Evolutionary conservation across 1,140 invertebrate genomes (phyloP).

Genomic region (Heliothis virescens): DNA sequence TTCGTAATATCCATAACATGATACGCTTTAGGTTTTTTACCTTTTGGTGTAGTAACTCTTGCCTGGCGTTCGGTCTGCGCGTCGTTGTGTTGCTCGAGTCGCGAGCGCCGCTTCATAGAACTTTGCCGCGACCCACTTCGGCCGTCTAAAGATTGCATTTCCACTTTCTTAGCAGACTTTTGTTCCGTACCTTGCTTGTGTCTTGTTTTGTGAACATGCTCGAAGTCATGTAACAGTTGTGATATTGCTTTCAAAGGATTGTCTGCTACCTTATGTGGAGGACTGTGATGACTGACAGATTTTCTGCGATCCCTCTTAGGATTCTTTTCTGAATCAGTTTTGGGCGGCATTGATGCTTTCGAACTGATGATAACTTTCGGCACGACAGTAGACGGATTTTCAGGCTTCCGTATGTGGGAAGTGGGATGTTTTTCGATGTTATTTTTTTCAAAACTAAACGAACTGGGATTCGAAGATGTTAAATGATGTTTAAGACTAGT

Average conservation of each 20-base stretch:
- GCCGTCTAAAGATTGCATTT: slow-evolving; percentile 46
- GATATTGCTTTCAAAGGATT: slow-evolving; percentile 81
- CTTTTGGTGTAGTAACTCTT: slow-evolving; percentile 6
- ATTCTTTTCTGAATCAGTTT: slow-evolving; percentile 55
- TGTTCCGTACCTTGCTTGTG: slow-evolving; percentile 57
- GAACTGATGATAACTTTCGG: slow-evolving; percentile 73
- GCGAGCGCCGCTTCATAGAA: slow-evolving; percentile 51
- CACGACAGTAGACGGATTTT: slow-evolving; percentile 48
- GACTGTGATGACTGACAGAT: slow-evolving; percentile 41
- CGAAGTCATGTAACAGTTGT: slow-evolving; percentile 75
- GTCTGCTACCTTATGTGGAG: slow-evolving; percentile 55
- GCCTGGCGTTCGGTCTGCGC: not conserved
- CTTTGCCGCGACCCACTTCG: slow-evolving; percentile 56
- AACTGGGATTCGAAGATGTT: slow-evolving; percentile 68
- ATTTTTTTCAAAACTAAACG: slow-evolving; percentile 67
- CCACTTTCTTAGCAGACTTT: slow-evolving; percentile 61
- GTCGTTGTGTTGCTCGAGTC: slow-evolving; percentile 55
- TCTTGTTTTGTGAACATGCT: slow-evolving; percentile 72
- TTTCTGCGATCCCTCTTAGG: slow-evolving; percentile 61
- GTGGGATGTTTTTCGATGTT: slow-evolving; percentile 39
- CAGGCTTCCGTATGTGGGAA: slow-evolving; percentile 52
- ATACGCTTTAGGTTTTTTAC: slow-evolving; percentile 34
- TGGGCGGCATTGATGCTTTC: slow-evolving; percentile 57
- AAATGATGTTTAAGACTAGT: slow-evolving; percentile 73
- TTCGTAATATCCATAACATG: slow-evolving; percentile 33